Evolutionary conservation across 2,888 invertebrate species (phyloP).

Genomic region (Amaurobius ferox): DNA sequence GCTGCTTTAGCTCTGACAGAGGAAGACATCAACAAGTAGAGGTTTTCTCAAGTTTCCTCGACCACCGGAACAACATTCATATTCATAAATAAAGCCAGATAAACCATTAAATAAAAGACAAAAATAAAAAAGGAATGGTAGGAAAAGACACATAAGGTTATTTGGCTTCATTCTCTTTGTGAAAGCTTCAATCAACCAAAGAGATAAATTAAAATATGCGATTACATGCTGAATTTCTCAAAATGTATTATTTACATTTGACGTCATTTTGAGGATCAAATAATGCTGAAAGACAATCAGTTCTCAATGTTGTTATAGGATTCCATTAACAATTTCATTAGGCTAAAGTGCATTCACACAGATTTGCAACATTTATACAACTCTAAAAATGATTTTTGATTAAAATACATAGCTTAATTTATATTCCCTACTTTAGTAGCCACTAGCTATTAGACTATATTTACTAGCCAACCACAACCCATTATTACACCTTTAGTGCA

Average conservation of each 20-base stretch:
- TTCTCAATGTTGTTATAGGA: background rate
- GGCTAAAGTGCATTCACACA: background rate
- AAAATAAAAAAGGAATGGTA: conserved; percentile 62
- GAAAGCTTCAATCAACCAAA: conserved; percentile 15
- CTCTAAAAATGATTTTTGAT: background rate
- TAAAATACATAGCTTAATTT: too few species aligned
- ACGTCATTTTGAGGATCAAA: conserved; percentile 7
- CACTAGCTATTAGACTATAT: too few species aligned
- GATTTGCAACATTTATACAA: background rate
- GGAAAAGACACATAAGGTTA: conserved; percentile 35
- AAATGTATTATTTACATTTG: conserved; percentile 45
- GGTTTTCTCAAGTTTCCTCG: too few species aligned
- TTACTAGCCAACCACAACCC: too few species aligned
- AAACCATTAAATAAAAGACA: conserved; percentile 36
- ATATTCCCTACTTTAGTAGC: too few species aligned
- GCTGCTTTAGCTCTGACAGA: background rate
- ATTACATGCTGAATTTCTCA: too few species aligned
- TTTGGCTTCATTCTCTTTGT: conserved; percentile 28
- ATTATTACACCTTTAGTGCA: too few species aligned
- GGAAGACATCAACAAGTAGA: conserved; percentile 39
- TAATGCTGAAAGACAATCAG: conserved; percentile 59
- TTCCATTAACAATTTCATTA: background rate
- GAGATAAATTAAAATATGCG: background rate
- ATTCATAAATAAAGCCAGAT: conserved; percentile 44
- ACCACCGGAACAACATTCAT: conserved; percentile 18